Percentiles rank a stretch among this genome's conserved stretches.
These are phyloP conservation scores for Pithecia hirsuta DNA, from an alignment of 2,797 vertebrate genomes.

Conservation along the genomic window DNA sequence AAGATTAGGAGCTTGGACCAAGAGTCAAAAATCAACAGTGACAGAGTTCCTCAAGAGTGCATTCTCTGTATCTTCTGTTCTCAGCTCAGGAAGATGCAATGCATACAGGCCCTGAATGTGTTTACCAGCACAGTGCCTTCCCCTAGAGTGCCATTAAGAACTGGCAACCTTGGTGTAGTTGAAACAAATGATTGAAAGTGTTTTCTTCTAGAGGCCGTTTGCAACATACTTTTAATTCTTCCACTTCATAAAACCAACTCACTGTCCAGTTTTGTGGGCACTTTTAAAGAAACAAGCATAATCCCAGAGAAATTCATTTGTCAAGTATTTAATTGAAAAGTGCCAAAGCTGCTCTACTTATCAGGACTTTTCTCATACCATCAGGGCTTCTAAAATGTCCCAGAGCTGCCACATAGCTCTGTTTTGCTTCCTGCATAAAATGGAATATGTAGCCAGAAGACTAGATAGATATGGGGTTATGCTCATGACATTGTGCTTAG, in stretches of 20 bases:
- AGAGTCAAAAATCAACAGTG: conserved; percentile 12
- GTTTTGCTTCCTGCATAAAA: conserved; percentile 22
- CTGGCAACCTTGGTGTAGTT: conserved; percentile 65
- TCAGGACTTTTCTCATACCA: conserved; percentile 45
- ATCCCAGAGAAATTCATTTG: conserved; percentile 72
- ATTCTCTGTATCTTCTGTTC: conserved; percentile 26
- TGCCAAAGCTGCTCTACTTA: conserved; percentile 57
- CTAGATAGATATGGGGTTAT: not conserved
- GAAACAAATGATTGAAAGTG: conserved; percentile 70
- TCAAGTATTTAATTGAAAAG: conserved; percentile 76
- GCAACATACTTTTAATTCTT: conserved; percentile 75
- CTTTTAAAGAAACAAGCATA: conserved; percentile 69
- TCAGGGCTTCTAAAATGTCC: conserved; percentile 56
- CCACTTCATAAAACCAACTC: conserved; percentile 73
- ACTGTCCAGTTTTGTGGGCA: conserved; percentile 65
- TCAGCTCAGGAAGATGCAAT: conserved; percentile 45
- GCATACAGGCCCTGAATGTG: not conserved
- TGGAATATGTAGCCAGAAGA: conserved; percentile 3
- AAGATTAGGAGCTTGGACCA: not conserved
- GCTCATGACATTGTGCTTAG: not conserved
- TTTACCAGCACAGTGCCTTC: conserved; percentile 36
- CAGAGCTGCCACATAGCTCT: conserved; percentile 30
- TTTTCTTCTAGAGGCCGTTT: conserved; percentile 76
- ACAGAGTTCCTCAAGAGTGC: not conserved
- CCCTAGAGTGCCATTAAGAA: conserved; percentile 59